Conservation (phyloP, 2,113 vertebrate genomes). For the Zootoca vivipara region DNA sequence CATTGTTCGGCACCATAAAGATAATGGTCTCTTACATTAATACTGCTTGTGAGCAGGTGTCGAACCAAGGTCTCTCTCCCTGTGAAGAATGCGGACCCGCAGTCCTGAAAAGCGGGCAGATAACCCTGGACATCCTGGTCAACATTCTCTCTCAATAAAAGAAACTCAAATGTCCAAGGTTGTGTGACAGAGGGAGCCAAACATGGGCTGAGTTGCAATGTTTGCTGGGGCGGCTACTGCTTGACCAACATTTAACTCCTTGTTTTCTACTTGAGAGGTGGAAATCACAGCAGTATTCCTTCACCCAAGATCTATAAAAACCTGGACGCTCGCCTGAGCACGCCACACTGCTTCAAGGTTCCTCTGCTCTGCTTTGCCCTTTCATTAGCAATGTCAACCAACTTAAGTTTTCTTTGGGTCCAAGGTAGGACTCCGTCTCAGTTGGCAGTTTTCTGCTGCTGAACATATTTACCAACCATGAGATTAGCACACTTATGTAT, state of each 20-base stretch:
- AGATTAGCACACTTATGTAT: background rate
- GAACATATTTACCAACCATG: background rate
- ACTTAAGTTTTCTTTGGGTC: background rate
- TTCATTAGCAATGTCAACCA: background rate
- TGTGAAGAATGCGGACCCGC: background rate
- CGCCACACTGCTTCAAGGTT: background rate
- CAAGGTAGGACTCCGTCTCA: background rate
- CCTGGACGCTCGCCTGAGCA: background rate
- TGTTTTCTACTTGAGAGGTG: conserved; percentile 12
- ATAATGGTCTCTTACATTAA: conserved; percentile 14
- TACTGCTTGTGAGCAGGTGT: fast-evolving
- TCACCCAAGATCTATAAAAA: background rate
- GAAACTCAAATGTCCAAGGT: conserved; percentile 19
- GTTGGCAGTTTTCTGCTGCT: background rate
- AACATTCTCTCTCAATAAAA: background rate
- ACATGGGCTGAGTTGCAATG: background rate
- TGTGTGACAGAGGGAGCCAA: background rate
- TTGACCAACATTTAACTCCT: conserved; percentile 40
- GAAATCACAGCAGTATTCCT: background rate
- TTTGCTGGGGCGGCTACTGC: conserved; percentile 6
- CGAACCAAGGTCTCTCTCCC: background rate
- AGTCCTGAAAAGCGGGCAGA: background rate
- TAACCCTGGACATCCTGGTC: background rate
- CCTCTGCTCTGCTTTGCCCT: background rate
- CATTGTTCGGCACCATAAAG: conserved; percentile 45